Evolutionary conservation across 2,797 vertebrate species (phyloP).

Genomic region (Sparidentex hasta): DNA sequence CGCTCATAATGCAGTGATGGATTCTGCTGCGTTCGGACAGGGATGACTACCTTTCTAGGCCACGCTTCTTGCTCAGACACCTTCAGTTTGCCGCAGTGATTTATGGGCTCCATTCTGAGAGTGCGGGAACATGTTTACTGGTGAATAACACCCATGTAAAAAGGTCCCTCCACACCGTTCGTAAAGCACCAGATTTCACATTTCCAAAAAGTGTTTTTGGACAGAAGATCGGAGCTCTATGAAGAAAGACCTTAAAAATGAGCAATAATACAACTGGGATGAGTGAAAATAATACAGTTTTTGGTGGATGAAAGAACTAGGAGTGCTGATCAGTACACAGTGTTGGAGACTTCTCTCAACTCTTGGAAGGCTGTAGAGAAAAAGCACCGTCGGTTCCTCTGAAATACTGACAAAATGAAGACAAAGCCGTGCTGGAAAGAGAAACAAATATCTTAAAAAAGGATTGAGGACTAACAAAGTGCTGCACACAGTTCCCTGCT

Average conservation of each 20-base stretch:
- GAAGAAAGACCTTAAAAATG: background rate
- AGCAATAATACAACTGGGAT: background rate
- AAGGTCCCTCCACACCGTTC: background rate
- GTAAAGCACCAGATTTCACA: background rate
- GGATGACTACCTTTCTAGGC: conserved; percentile 91
- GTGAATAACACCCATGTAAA: conserved; percentile 36
- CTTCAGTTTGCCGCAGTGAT: conserved; percentile 89
- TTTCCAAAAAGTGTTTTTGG: background rate
- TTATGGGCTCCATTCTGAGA: conserved; percentile 89
- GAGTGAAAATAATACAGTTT: background rate
- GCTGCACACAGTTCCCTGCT: background rate
- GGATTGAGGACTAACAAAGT: conserved; percentile 8
- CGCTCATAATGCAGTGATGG: conserved; percentile 88
- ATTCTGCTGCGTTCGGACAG: conserved; percentile 79
- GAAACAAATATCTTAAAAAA: background rate
- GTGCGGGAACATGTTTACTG: conserved; percentile 74
- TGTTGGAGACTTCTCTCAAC: background rate
- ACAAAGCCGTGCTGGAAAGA: background rate
- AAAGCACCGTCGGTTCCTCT: background rate
- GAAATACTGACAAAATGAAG: conserved; percentile 17
- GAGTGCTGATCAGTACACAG: background rate
- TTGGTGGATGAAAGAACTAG: background rate
- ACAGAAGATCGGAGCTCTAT: background rate
- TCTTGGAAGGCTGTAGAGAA: background rate
- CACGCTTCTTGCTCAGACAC: conserved; percentile 85